Evolutionary conservation across 2,888 invertebrate genomes (phyloP), one percentile per base, ranked within the genome.

Genomic region (Lasioglossum leucozonium): DNA sequence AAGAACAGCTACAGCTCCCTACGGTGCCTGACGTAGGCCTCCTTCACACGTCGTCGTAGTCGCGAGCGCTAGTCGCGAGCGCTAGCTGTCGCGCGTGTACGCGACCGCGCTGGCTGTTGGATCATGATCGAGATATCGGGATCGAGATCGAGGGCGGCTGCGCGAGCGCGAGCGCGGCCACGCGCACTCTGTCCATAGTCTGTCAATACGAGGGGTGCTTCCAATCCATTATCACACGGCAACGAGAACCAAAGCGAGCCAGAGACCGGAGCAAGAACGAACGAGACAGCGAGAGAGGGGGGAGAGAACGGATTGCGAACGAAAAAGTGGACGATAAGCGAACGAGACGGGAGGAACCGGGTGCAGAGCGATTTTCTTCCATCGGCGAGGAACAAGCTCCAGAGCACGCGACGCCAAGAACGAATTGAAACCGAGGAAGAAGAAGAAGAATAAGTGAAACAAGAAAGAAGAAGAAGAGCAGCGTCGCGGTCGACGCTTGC

Each of bases 21-120:
- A 89, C 93, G 93, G 91, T 93, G 92, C 92, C 91, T 95, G 95
- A 95, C 95, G 94, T 93, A 94, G 92, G 94, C 94, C 93, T 94
- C 94, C 92, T 93, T 94, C 93, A 84, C 86, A 75, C 79, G 81
- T 87, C 85, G 90, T 90, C 86, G 86, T 88, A 86, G 86, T 88
- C 90, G 85, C 77, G 72, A 69, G 30, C 72, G 84, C 81, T 79
- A 85, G 77, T 72, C 71, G 47, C 58, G 77, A 51, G 51, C 51
- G 51, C 51, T 51, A 51, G 51, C 51, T 51, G 51, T 51, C 51
- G 79, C 85, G 85, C 83, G 79, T 72, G 72, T 37, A 73, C 84
- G 79, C 82, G 67, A 72, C 82, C 83, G 77, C 72, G 62, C 75
- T 76, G 58, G 51, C 82, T 40, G 74, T 42, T 71, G 47, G 51